These are phyloP conservation scores for Anneissia japonica DNA, from an alignment of 35 echinoderm and acorn worm genomes.

Conservation along the genomic window DNA sequence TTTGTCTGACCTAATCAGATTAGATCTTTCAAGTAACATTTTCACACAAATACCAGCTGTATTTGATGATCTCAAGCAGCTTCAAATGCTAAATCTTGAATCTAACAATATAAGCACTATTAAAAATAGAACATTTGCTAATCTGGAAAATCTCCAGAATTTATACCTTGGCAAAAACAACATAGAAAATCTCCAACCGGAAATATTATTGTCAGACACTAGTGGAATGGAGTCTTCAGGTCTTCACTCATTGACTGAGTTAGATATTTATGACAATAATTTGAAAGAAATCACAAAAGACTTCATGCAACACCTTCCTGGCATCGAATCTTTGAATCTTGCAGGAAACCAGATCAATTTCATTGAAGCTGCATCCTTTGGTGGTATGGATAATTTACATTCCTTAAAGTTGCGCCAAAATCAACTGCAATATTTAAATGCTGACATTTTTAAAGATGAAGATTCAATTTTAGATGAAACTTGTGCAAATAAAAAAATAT, in stretches of 20 bases:
- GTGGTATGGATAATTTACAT: background rate
- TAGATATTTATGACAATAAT: background rate
- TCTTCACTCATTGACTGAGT: background rate
- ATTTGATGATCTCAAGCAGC: background rate
- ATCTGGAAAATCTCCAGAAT: background rate
- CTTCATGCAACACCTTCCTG: background rate
- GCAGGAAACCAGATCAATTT: background rate
- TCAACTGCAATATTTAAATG: background rate
- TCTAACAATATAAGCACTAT: background rate
- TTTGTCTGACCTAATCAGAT: background rate
- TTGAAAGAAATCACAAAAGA: background rate
- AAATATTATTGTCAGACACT: background rate
- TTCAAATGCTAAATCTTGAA: background rate
- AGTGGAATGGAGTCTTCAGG: background rate
- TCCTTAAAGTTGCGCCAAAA: background rate
- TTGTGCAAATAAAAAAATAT: background rate
- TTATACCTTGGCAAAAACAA: background rate
- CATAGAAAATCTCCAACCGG: background rate
- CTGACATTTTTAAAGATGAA: background rate
- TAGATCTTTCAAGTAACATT: background rate
- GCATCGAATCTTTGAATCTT: background rate
- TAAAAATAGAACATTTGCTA: background rate
- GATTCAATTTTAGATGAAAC: background rate
- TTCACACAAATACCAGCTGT: background rate
- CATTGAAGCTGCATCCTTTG: background rate